phyloP scores from a whole-genome alignment of 2,797 vertebrate species.

The Chaunax sp. region DNA sequence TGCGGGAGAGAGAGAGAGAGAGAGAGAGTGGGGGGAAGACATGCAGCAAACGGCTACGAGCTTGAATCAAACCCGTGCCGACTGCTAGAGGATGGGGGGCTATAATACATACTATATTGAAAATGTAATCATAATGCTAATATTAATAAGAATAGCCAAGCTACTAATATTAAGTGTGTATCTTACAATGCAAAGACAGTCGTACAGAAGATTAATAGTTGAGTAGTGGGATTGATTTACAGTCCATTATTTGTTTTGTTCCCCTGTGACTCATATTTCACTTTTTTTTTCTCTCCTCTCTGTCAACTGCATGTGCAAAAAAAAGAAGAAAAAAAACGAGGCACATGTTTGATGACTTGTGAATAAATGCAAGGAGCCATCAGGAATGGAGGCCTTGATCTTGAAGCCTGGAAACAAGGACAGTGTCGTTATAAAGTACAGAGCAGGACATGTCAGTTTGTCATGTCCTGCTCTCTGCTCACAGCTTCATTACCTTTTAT shows the following conservation, averaged over 20 bases:
- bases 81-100: no score
- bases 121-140: no score
- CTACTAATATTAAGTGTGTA: not conserved
- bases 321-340: not conserved
- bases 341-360: constrained; percentile 9
- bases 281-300: not conserved
- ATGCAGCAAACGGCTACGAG: no score
- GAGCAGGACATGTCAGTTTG: constrained; percentile 36
- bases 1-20: no score
- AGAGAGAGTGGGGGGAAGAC: no score
- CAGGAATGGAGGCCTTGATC: constrained; percentile 28
- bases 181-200: not conserved
- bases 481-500: constrained; percentile 53
- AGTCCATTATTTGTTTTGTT: constrained; percentile 7
- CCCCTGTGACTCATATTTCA: not conserved
- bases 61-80: no score
- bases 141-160: no score
- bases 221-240: constrained; percentile 5
- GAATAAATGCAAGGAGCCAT: constrained; percentile 23
- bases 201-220: constrained; percentile 1
- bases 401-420: constrained; percentile 31
- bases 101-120: no score
- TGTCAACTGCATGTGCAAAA: not conserved
- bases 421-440: constrained; percentile 12
- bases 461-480: constrained; percentile 50